phyloP scores from a whole-genome alignment of 1,140 invertebrate genomes.

The Drosophila auraria region DNA sequence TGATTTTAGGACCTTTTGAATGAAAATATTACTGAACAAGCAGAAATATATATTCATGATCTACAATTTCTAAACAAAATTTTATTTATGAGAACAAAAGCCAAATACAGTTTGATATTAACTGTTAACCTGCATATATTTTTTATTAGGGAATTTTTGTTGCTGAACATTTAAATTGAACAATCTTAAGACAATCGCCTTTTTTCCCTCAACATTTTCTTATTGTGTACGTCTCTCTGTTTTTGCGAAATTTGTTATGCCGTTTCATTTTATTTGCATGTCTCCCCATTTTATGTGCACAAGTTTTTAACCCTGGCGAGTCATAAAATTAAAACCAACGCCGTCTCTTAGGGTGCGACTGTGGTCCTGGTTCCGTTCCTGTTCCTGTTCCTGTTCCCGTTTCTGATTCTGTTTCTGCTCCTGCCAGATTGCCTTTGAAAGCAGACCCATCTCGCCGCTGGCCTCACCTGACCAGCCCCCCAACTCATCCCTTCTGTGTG shows the following conservation, averaged over 20 bases:
- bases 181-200: neutral
- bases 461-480: slow-evolving; percentile 38
- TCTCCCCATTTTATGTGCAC: slow-evolving; percentile 55
- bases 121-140: neutral
- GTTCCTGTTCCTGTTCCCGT: slow-evolving; percentile 3
- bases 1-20: too few relatives aligned
- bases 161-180: neutral
- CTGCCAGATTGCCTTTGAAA: slow-evolving; percentile 48
- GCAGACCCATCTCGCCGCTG: slow-evolving; percentile 49
- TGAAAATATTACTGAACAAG: too few relatives aligned
- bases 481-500: neutral
- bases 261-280: slow-evolving; percentile 59
- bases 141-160: neutral
- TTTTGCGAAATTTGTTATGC: slow-evolving; percentile 50
- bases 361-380: slow-evolving; percentile 34
- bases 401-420: slow-evolving; percentile 11
- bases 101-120: too few relatives aligned
- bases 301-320: slow-evolving; percentile 74
- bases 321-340: slow-evolving; percentile 78
- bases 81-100: too few relatives aligned
- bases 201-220: neutral
- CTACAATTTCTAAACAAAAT: too few relatives aligned
- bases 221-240: slow-evolving; percentile 3
- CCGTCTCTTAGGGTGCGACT: slow-evolving; percentile 63
- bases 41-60: too few relatives aligned